A percentile compares a stretch with the other conserved stretches of the same genome.
Evolutionary conservation across 2,113 vertebrate species (phyloP).

Genomic region (Cyanocitta stelleri): DNA sequence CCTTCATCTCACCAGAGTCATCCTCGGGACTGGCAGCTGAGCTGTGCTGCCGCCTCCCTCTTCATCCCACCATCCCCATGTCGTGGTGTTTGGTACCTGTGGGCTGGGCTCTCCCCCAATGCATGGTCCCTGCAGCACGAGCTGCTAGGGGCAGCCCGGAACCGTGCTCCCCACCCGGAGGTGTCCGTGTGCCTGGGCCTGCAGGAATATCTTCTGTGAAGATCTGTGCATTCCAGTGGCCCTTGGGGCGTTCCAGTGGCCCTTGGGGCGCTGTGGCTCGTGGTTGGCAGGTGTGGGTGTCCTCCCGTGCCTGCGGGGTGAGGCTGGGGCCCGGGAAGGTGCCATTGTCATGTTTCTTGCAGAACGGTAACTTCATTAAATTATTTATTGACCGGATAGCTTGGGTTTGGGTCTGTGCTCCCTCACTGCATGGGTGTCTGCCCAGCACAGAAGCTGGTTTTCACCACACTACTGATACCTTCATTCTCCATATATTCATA

Average conservation of each 20-base stretch:
- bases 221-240: conserved; percentile 55
- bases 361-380: conserved; percentile 72
- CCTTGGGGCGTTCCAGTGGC: conserved; percentile 35
- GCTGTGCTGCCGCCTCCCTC: background rate
- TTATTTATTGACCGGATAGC: conserved; percentile 71
- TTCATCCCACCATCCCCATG: background rate
- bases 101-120: background rate
- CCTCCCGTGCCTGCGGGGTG: background rate
- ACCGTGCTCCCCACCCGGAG: background rate
- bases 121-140: background rate
- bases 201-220: conserved; percentile 75
- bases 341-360: conserved; percentile 7
- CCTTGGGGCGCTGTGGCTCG: conserved; percentile 13
- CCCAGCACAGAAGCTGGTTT: background rate
- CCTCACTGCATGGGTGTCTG: background rate
- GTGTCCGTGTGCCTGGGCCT: conserved; percentile 10
- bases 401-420: conserved; percentile 8
- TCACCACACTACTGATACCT: rapidly evolving
- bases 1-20: background rate
- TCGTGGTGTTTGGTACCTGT: conserved; percentile 2
- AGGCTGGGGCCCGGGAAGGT: conserved; percentile 10
- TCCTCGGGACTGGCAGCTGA: background rate
- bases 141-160: background rate
- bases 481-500: background rate
- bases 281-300: background rate